These are phyloP conservation scores for Gadus chalcogrammus DNA, from an alignment of 2,113 vertebrate species.

Conservation along the genomic window DNA sequence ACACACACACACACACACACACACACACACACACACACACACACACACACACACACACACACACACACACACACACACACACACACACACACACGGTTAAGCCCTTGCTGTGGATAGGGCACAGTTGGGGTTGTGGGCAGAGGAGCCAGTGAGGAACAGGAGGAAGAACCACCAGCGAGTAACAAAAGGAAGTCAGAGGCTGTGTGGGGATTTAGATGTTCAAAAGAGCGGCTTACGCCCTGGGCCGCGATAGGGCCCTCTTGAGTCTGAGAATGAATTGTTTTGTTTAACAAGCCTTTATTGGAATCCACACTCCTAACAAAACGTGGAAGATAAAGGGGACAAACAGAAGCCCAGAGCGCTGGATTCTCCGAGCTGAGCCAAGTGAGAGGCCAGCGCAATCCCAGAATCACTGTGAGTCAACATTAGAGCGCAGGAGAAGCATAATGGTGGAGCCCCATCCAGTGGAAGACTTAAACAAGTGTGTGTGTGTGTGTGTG, in stretches of 20 bases:
- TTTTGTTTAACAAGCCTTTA: slow-evolving; percentile 68
- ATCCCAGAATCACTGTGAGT: slow-evolving; percentile 31
- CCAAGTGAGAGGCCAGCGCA: slow-evolving; percentile 30
- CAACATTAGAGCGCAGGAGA: slow-evolving; percentile 30
- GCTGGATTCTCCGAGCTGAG: slow-evolving; percentile 34
- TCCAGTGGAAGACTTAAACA: neutral
- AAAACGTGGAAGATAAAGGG: slow-evolving; percentile 61
- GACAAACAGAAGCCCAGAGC: slow-evolving; percentile 58
- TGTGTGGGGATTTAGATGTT: slow-evolving; percentile 64
- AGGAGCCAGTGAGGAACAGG: neutral
- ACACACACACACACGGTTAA: neutral
- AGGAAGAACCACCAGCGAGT: slow-evolving; percentile 56
- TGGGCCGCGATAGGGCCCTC: slow-evolving; percentile 54
- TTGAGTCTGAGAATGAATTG: slow-evolving; percentile 59
- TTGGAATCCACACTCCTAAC: slow-evolving; percentile 63
- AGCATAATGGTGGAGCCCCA: slow-evolving; percentile 38
- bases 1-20: too few relatives aligned
- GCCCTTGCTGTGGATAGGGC: neutral
- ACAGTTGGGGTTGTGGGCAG: slow-evolving; percentile 20
- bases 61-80: neutral
- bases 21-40: too few relatives aligned
- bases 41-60: too few relatives aligned
- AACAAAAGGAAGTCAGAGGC: slow-evolving; percentile 64
- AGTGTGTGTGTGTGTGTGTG: too few relatives aligned
- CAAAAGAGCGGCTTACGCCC: slow-evolving; percentile 66